Percentiles rank a stretch among this genome's conserved stretches.
phyloP scores from a whole-genome alignment of 1,140 invertebrate genomes.

The Zeugodacus cucurbitae region DNA sequence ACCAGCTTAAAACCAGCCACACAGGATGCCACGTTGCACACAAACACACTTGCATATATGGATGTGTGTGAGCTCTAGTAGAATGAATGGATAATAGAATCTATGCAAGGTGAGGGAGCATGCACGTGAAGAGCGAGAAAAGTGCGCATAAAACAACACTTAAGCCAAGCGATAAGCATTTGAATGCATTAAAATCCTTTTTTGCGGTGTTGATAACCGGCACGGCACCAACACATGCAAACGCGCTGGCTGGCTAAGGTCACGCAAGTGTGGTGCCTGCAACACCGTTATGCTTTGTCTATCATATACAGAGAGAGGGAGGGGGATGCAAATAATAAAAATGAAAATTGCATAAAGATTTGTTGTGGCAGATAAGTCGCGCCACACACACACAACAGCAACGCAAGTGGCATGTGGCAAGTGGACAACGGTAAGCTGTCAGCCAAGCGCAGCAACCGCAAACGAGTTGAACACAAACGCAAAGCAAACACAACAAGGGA shows the following conservation, averaged over 20 bases:
- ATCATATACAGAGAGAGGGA: neutral
- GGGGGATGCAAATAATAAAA: neutral
- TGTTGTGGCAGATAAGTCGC: slow-evolving; percentile 21
- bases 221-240: neutral
- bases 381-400: too few species aligned
- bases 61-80: neutral
- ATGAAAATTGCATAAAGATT: slow-evolving; percentile 25
- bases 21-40: neutral
- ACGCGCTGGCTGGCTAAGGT: neutral
- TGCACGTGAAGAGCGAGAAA: neutral
- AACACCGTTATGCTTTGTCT: too few species aligned
- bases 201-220: neutral
- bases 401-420: too few species aligned
- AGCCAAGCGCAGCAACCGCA: neutral
- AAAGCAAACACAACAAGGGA: neutral
- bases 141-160: slow-evolving; percentile 9
- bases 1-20: neutral
- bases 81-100: neutral
- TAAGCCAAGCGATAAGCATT: slow-evolving; percentile 30
- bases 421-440: neutral
- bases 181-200: slow-evolving; percentile 1
- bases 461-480: neutral
- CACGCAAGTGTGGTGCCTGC: neutral
- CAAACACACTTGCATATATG: neutral
- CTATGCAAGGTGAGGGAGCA: neutral